Conservation (phyloP, 30 jellyfish, hydroid and myxozoan genomes). For the Turritopsis dohrnii region DNA sequence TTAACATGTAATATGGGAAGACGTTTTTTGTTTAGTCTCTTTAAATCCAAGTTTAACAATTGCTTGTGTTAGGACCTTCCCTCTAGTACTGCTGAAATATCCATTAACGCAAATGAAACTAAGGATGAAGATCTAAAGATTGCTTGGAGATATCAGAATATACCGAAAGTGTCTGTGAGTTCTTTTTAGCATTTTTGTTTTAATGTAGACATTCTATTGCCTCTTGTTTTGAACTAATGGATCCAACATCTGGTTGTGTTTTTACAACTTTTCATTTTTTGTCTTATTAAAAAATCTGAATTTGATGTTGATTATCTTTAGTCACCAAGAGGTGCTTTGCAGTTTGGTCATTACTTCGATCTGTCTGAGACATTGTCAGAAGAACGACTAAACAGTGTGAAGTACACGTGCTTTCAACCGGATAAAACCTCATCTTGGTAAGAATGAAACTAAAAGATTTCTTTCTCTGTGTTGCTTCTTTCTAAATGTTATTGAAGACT, state of each 20-base stretch:
- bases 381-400: background rate
- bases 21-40: background rate
- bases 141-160: slow-evolving; percentile 88
- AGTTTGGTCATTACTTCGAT: slow-evolving; percentile 79
- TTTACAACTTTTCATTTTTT: background rate
- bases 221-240: background rate
- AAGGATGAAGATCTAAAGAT: slow-evolving; percentile 56
- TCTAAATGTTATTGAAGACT: no score
- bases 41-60: background rate
- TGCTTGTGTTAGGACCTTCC: slow-evolving; percentile 9
- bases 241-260: background rate
- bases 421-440: background rate
- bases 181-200: background rate
- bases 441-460: no score
- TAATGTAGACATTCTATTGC: background rate
- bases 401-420: background rate
- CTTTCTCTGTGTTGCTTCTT: no score
- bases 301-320: background rate
- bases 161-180: slow-evolving; percentile 38
- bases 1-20: background rate
- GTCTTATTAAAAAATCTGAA: background rate
- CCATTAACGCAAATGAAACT: background rate
- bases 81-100: slow-evolving; percentile 1
- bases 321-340: slow-evolving; percentile 20
- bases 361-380: slow-evolving; percentile 35